phyloP scores from a whole-genome alignment of 2,888 invertebrate genomes.

The Tiphia femorata region DNA sequence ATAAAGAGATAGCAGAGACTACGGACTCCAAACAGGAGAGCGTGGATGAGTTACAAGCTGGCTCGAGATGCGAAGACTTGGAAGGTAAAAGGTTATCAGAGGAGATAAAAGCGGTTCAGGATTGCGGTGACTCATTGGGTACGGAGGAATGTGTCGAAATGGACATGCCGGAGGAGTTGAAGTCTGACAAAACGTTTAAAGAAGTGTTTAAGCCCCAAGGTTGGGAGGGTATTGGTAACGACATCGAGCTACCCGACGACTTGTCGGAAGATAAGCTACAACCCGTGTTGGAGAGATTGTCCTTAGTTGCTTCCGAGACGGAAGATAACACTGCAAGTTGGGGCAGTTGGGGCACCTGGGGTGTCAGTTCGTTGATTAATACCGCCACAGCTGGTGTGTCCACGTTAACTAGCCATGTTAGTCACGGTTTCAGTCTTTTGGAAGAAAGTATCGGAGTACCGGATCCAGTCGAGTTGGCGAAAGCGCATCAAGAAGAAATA shows the following conservation, averaged over 20 bases:
- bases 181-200: conserved; percentile 61
- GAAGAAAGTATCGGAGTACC: conserved; percentile 88
- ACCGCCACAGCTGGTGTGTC: conserved; percentile 83
- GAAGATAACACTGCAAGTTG: conserved; percentile 58
- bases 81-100: no score
- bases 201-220: conserved; percentile 65
- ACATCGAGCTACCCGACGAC: conserved; percentile 59
- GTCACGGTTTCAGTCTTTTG: conserved; percentile 83
- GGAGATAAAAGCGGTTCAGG: background rate
- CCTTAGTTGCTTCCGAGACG: conserved; percentile 40
- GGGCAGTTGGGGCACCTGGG: conserved; percentile 82
- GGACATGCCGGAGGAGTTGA: conserved; percentile 59
- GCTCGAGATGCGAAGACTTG: no score
- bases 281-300: conserved; percentile 62
- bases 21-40: background rate
- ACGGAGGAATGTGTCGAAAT: conserved; percentile 31
- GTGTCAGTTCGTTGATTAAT: conserved; percentile 79
- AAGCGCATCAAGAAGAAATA: conserved; percentile 43
- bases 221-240: conserved; percentile 65
- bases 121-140: conserved; percentile 18
- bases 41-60: no score
- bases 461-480: conserved; percentile 83
- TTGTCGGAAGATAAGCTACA: conserved; percentile 55
- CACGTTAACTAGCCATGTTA: conserved; percentile 84
- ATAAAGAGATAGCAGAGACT: conserved; percentile 16